Conservation (phyloP, 2,797 vertebrate species). For the Limnodromus scolopaceus region DNA sequence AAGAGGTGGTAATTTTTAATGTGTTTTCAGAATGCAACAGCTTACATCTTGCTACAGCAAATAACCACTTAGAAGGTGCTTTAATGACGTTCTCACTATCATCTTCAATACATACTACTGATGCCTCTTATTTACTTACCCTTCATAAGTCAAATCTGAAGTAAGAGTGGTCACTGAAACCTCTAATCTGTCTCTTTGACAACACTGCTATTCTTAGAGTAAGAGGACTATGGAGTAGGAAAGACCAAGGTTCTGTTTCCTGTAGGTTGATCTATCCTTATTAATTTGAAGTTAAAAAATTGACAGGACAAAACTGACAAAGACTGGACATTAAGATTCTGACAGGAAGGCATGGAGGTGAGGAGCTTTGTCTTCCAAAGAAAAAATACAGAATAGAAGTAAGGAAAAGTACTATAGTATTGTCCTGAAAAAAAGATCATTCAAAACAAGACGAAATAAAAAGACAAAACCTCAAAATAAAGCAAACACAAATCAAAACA, state of each 20-base stretch:
- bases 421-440: neutral
- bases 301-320: neutral
- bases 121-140: neutral
- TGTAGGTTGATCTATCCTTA: neutral
- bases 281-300: neutral
- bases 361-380: neutral
- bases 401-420: neutral
- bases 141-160: neutral
- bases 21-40: neutral
- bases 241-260: neutral
- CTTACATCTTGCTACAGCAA: neutral
- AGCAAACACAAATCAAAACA: fast-evolving
- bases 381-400: neutral
- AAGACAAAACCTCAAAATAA: neutral
- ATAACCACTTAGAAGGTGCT: neutral
- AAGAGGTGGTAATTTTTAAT: neutral
- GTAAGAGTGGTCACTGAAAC: neutral
- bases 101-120: neutral
- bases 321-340: neutral
- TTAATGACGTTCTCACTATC: neutral
- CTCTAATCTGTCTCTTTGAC: neutral
- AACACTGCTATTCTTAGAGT: neutral
- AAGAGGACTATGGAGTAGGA: neutral
- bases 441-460: neutral
- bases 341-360: neutral